Evolutionary conservation across 1,140 invertebrate species (phyloP).

Genomic region (Subanguina moxae): DNA sequence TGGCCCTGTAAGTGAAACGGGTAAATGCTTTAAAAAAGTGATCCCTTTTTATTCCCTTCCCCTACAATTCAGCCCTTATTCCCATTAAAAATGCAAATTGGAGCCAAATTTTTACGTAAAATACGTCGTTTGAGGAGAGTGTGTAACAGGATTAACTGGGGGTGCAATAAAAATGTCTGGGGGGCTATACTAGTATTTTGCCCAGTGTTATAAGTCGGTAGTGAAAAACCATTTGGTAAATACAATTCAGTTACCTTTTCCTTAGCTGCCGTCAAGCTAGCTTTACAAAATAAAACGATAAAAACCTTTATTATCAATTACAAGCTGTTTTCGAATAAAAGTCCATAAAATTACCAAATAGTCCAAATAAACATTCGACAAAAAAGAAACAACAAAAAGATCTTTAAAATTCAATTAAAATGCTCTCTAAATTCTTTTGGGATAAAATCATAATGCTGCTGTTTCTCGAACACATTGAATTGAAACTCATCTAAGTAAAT

Average conservation of each 20-base stretch:
- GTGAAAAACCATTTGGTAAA: constrained; percentile 17
- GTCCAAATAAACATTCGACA: constrained; percentile 5
- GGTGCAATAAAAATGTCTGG: constrained; percentile 34
- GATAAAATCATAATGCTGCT: not conserved
- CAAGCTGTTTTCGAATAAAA: not conserved
- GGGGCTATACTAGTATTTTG: too few species aligned
- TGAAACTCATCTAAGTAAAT: not conserved
- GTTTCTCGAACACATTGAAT: not conserved
- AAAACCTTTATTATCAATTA: too few species aligned
- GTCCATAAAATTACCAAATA: not conserved
- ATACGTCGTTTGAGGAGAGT: constrained; percentile 1
- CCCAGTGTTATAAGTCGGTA: constrained; percentile 19
- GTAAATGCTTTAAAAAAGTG: too few species aligned
- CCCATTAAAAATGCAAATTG: too few species aligned
- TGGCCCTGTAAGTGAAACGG: too few species aligned
- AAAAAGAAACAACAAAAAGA: not conserved
- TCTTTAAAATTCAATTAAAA: not conserved
- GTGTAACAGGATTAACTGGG: constrained; percentile 10
- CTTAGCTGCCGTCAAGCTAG: constrained; percentile 27
- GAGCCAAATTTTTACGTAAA: not conserved
- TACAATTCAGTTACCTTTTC: constrained; percentile 31
- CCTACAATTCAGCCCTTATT: too few species aligned
- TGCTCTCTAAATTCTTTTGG: constrained; percentile 3
- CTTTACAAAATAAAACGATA: not conserved
- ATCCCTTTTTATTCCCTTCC: too few species aligned